Evolutionary conservation across 1,140 invertebrate genomes (phyloP).

Genomic region (Arion vulgaris): DNA sequence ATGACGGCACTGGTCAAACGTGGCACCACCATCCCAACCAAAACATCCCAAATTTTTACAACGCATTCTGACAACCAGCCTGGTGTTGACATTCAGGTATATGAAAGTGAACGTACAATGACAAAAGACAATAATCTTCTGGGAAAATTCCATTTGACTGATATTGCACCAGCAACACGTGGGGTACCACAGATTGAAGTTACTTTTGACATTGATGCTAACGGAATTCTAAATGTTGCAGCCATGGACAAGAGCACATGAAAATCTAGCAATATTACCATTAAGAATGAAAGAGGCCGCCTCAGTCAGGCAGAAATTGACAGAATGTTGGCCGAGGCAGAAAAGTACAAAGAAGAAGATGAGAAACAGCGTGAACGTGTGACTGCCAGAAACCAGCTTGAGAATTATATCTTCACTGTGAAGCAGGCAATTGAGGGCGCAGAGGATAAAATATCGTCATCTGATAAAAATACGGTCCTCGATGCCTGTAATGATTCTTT

Average conservation of each 20-base stretch:
- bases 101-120: conserved; percentile 90
- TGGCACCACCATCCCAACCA: conserved; percentile 70
- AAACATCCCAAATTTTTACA: conserved; percentile 65
- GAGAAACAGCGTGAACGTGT: conserved; percentile 89
- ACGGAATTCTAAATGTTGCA: conserved; percentile 76
- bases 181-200: conserved; percentile 83
- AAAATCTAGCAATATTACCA: conserved; percentile 83
- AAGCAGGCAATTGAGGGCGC: conserved; percentile 87
- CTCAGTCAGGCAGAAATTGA: conserved; percentile 96
- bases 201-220: conserved; percentile 17
- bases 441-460: conserved; percentile 82
- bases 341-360: conserved; percentile 89
- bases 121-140: conserved; percentile 75
- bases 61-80: conserved; percentile 78
- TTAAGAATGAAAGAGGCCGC: conserved; percentile 92
- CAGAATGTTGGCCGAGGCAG: conserved; percentile 95
- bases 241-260: conserved; percentile 81
- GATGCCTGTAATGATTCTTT: conserved; percentile 94
- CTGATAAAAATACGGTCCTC: conserved; percentile 87
- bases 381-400: conserved; percentile 82
- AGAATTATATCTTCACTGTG: conserved; percentile 82
- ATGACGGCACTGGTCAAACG: conserved; percentile 74
- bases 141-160: conserved; percentile 84
- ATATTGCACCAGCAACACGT: conserved; percentile 73
- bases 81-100: conserved; percentile 81